A percentile compares a stretch with the other conserved stretches of the same genome.
Conservation (phyloP, 2,797 vertebrate species). For the Sardinella longiceps region DNA sequence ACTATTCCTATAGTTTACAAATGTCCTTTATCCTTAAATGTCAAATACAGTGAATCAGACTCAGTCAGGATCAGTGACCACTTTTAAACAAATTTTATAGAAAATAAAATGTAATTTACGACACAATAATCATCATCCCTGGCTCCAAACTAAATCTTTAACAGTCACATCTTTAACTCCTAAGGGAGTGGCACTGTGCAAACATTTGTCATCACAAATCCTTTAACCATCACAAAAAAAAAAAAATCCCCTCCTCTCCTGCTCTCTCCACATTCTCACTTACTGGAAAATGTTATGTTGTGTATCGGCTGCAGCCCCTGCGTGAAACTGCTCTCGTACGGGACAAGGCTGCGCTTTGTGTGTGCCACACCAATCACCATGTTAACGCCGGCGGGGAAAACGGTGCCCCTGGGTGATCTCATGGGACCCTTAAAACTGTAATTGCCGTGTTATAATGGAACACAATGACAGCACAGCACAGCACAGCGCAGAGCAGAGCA, state of each 20-base stretch:
- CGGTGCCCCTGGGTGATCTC: conserved; percentile 50
- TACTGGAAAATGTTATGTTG: conserved; percentile 43
- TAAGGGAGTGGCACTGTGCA: background rate
- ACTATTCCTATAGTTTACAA: background rate
- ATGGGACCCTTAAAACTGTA: conserved; percentile 51
- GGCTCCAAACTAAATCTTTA: background rate
- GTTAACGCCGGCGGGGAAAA: conserved; percentile 41
- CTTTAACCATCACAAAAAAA: background rate
- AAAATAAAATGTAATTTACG: background rate
- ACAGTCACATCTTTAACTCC: background rate
- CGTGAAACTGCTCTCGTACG: conserved; percentile 34
- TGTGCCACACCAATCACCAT: conserved; percentile 35
- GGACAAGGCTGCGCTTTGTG: conserved; percentile 36
- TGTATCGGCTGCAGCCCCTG: conserved; percentile 14
- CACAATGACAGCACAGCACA: conserved; percentile 38
- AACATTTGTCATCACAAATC: background rate
- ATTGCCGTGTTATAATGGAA: conserved; percentile 51
- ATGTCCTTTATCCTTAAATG: background rate
- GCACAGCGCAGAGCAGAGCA: conserved; percentile 19
- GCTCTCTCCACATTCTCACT: conserved; percentile 21
- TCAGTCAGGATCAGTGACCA: background rate
- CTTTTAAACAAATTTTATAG: background rate
- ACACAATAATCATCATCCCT: background rate
- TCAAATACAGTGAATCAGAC: background rate
- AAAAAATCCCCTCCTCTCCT: background rate